Conservation (phyloP, 2,797 vertebrate species). For the Hyperoplus lanceolatus region DNA sequence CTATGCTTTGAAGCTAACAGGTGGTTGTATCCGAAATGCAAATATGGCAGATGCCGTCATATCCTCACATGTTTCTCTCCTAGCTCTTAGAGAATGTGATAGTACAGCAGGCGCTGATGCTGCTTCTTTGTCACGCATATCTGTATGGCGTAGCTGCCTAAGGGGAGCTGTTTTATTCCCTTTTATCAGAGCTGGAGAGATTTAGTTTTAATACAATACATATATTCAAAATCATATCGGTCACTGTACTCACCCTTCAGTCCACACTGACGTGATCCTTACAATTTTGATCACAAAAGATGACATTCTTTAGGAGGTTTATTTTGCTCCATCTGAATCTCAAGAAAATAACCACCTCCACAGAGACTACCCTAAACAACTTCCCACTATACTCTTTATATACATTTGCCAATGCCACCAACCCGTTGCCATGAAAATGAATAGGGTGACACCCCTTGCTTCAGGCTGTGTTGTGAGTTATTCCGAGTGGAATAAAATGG, state of each 20-base stretch:
- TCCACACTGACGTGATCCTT: not conserved
- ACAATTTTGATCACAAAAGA: not conserved
- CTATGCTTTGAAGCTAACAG: conserved; percentile 72
- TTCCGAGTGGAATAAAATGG: conserved; percentile 67
- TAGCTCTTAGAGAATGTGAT: conserved; percentile 24
- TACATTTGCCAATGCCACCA: conserved; percentile 33
- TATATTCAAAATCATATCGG: not conserved
- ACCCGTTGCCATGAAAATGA: conserved; percentile 67
- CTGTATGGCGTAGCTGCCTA: conserved; percentile 9
- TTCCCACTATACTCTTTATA: conserved; percentile 19
- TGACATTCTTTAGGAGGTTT: too few relatives aligned
- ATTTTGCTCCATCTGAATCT: conserved; percentile 14
- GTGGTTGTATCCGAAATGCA: conserved; percentile 69
- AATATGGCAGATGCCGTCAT: conserved; percentile 41
- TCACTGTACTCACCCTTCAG: not conserved
- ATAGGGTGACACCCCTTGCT: conserved; percentile 53
- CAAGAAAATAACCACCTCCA: conserved; percentile 11
- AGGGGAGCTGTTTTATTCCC: conserved; percentile 40
- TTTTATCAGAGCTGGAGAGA: conserved; percentile 44
- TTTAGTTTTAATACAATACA: conserved; percentile 21
- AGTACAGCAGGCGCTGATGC: not conserved
- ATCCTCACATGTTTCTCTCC: conserved; percentile 8
- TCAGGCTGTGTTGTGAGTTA: conserved; percentile 68
- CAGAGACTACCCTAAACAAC: conserved; percentile 12
- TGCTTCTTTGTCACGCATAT: conserved; percentile 32